A percentile compares a stretch with the other conserved stretches of the same genome.
Conservation (phyloP, 92 coral and sea anemone species). For the Epizoanthus stellaris region DNA sequence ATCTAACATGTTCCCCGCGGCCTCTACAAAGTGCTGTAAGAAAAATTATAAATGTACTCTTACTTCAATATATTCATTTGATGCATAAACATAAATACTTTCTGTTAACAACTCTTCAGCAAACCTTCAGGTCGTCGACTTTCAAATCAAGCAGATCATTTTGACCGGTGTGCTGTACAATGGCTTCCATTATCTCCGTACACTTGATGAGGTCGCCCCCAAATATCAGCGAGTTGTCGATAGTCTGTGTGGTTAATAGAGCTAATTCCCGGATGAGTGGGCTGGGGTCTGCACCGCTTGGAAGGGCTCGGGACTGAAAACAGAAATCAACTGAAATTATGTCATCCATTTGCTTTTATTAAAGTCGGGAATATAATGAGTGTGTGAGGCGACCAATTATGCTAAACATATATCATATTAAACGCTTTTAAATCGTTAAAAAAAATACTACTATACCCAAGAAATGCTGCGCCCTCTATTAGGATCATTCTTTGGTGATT, state of each 20-base stretch:
- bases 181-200: slow-evolving; percentile 87
- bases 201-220: slow-evolving; percentile 96
- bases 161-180: slow-evolving; percentile 93
- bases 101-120: background rate
- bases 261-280: slow-evolving; percentile 92
- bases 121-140: slow-evolving; percentile 83
- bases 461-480: too few relatives aligned
- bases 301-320: slow-evolving; percentile 70
- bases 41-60: background rate
- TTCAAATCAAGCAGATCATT: slow-evolving; percentile 79
- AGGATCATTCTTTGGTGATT: too few relatives aligned
- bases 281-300: slow-evolving; percentile 77
- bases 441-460: too few relatives aligned
- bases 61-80: background rate
- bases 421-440: too few relatives aligned
- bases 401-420: too few relatives aligned
- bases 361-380: too few relatives aligned
- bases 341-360: too few relatives aligned
- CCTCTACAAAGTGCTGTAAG: slow-evolving; percentile 80
- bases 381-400: too few relatives aligned
- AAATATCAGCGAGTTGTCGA: slow-evolving; percentile 95
- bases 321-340: background rate
- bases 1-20: slow-evolving; percentile 92
- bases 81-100: background rate
- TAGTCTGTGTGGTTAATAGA: slow-evolving; percentile 91